These are phyloP conservation scores for Uloborus diversus DNA, from an alignment of 1,140 invertebrate genomes.

Conservation along the genomic window DNA sequence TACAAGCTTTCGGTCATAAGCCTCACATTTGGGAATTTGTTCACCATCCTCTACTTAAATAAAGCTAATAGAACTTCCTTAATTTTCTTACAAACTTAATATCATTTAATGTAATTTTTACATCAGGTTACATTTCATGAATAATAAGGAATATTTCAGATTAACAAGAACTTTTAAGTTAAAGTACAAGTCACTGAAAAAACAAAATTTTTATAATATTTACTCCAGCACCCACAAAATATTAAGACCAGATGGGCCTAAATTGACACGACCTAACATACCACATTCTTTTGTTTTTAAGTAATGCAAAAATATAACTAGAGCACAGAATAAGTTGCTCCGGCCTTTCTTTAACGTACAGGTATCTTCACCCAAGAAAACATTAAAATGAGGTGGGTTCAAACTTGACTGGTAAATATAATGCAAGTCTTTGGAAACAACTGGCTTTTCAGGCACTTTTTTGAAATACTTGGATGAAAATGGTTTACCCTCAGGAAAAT, in stretches of 20 bases:
- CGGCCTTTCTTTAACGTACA: slow-evolving; percentile 77
- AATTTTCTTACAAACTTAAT: too few species aligned
- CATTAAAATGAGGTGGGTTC: slow-evolving; percentile 78
- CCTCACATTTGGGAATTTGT: too few species aligned
- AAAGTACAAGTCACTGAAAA: too few species aligned
- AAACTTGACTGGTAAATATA: slow-evolving; percentile 67
- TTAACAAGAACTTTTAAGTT: too few species aligned
- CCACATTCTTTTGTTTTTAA: slow-evolving; percentile 75
- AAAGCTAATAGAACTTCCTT: too few species aligned
- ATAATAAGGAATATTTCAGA: too few species aligned
- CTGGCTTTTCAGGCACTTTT: slow-evolving; percentile 71
- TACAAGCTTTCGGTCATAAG: too few species aligned
- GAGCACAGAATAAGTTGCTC: slow-evolving; percentile 83
- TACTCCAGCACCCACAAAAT: slow-evolving; percentile 78
- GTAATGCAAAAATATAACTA: slow-evolving; percentile 80
- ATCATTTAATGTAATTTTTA: too few species aligned
- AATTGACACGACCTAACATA: slow-evolving; percentile 78
- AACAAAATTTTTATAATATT: neutral
- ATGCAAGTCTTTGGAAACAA: slow-evolving; percentile 64
- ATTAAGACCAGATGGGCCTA: slow-evolving; percentile 81
- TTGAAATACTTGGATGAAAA: slow-evolving; percentile 76
- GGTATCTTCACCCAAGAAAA: slow-evolving; percentile 73
- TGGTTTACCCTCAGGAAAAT: slow-evolving; percentile 78
- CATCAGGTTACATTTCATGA: too few species aligned
- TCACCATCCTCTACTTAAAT: too few species aligned